Evolutionary conservation across 2,888 invertebrate species (phyloP).

Genomic region (Nomada hirtipes): DNA sequence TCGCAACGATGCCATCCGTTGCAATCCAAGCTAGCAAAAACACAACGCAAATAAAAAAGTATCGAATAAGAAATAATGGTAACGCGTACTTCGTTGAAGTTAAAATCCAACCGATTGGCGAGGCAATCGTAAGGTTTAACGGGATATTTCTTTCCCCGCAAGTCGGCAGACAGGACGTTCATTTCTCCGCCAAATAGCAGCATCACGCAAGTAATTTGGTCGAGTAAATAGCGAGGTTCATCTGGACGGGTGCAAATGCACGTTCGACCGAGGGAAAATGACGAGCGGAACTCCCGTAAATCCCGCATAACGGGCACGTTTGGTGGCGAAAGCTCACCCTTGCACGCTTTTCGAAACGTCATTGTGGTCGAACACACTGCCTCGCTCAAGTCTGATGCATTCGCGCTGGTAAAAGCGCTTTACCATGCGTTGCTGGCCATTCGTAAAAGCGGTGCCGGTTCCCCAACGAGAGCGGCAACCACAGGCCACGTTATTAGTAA

Average conservation of each 20-base stretch:
- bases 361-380: constrained; percentile 28
- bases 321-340: constrained; percentile 25
- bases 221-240: constrained; percentile 20
- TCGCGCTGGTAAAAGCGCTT: constrained; percentile 4
- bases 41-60: too few species aligned
- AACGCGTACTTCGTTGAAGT: too few species aligned
- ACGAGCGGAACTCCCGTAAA: constrained; percentile 16
- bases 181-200: constrained; percentile 16
- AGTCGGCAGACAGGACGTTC: constrained; percentile 24
- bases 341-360: constrained; percentile 40
- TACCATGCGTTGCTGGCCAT: background rate
- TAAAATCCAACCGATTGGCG: too few species aligned
- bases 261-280: background rate
- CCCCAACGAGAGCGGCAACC: constrained; percentile 38
- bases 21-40: too few species aligned
- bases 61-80: too few species aligned
- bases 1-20: too few species aligned
- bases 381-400: constrained; percentile 7
- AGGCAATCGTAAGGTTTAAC: background rate
- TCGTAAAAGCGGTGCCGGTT: constrained; percentile 28
- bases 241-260: background rate
- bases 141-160: constrained; percentile 11
- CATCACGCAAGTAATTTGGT: constrained; percentile 18
- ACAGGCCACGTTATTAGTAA: constrained; percentile 70
- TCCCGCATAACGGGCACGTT: constrained; percentile 36